Evolutionary conservation across 2,888 invertebrate species (phyloP), one percentile per base, ranked within the genome.

Genomic region (Brassicogethes aeneus): DNA sequence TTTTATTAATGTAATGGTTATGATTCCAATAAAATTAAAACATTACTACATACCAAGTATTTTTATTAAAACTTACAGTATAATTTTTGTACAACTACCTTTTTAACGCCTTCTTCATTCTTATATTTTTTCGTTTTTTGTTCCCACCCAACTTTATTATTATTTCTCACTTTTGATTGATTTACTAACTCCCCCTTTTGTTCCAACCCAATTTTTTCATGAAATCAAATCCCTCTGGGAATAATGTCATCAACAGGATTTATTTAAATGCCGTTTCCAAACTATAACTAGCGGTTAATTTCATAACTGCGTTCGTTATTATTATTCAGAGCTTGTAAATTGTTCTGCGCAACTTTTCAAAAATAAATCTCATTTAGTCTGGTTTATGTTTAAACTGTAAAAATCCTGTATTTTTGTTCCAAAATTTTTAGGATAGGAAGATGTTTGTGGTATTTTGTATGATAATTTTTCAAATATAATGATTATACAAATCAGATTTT

Each of bases 191-290:
- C 60, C 13, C 44, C 46, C 5, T 71, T 70, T 15, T 54, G 61
- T 41, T 66, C 65, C 30, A 65, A 59, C 55, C 58, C 62, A 30
- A 65, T 50, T 48, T 66, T 70, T 41, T 69, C 74, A 85, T 79
- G 66, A 82, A 85, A 45, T 75, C 70, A 44, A 77, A 61, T 1
- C 82, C 84, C 43, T 85, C 85, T 85, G 40, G 71, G 42, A 48
- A 45, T 34, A 45, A n/a, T 5, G 5, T 7, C 10, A 23, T 23
- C 5, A 7, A 23, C 10, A 23, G 73, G 42, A 42, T 46, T n/a
- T n/a, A 46, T 42, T 32, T 30, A 16, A 48, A 48, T 48, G 51
- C 10, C 23, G 5, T 23, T 52, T 52, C 54, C 43, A 46, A 49
- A 45, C 46, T 50, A 50, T 54, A 52, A 55, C 54, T 53, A 50